Conservation (phyloP, 1,140 invertebrate genomes). For the Cephus cinctus region DNA sequence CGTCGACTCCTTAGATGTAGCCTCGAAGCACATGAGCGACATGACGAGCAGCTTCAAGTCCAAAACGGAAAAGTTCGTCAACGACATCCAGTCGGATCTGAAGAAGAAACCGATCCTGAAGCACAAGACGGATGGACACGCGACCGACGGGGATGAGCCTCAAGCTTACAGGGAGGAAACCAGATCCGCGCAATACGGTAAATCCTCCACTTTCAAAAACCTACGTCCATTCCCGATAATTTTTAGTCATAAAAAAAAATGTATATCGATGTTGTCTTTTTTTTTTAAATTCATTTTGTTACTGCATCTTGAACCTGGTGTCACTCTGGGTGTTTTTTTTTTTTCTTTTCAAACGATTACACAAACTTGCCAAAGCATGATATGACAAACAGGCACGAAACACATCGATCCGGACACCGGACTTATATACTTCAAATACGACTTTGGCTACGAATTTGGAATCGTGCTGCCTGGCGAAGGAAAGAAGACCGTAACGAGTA, state of each 20-base stretch:
- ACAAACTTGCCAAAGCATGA: too few species aligned
- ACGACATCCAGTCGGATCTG: slow-evolving; percentile 65
- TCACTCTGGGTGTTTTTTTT: too few species aligned
- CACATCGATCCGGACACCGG: slow-evolving; percentile 75
- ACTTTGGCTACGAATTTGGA: slow-evolving; percentile 81
- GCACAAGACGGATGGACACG: slow-evolving; percentile 42
- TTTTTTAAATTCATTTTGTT: too few species aligned
- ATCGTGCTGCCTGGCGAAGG: slow-evolving; percentile 70
- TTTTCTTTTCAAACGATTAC: too few species aligned
- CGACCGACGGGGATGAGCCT: slow-evolving; percentile 55
- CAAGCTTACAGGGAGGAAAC: slow-evolving; percentile 71
- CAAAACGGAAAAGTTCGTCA: slow-evolving; percentile 69
- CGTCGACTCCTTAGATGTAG: slow-evolving; percentile 56
- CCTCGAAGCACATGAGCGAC: slow-evolving; percentile 63
- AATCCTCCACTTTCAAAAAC: too few species aligned
- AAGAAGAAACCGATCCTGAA: slow-evolving; percentile 60
- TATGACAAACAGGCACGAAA: slow-evolving; percentile 77
- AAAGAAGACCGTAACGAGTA: slow-evolving; percentile 55
- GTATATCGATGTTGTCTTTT: too few species aligned
- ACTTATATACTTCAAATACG: slow-evolving; percentile 80
- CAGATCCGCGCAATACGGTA: slow-evolving; percentile 70
- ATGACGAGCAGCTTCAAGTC: slow-evolving; percentile 71
- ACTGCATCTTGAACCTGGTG: too few species aligned
- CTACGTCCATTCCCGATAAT: too few species aligned
- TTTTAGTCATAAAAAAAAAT: too few species aligned